Evolutionary conservation across 2,113 vertebrate species (phyloP).

Genomic region (Scortum barcoo): DNA sequence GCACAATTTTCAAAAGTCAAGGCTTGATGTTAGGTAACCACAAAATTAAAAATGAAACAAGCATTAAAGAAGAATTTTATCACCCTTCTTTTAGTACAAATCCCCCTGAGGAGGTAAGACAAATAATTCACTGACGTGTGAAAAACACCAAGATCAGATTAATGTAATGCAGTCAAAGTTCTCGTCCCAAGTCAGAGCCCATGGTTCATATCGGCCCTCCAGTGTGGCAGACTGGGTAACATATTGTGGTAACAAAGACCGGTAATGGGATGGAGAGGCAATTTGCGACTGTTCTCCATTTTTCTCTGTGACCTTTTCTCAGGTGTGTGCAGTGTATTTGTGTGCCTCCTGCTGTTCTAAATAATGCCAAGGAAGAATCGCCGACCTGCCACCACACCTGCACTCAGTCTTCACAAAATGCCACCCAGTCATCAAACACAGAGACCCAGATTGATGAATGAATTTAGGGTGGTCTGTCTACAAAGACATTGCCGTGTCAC

Average conservation of each 20-base stretch:
- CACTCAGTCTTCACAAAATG: slow-evolving; percentile 76
- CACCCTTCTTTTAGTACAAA: neutral
- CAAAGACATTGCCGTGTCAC: slow-evolving; percentile 74
- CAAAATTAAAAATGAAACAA: slow-evolving; percentile 36
- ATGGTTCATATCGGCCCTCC: slow-evolving; percentile 48
- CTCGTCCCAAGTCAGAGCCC: slow-evolving; percentile 48
- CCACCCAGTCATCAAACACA: slow-evolving; percentile 77
- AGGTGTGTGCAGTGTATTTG: slow-evolving; percentile 79
- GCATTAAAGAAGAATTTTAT: slow-evolving; percentile 4
- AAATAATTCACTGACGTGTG: slow-evolving; percentile 23
- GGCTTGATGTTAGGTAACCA: slow-evolving; percentile 7
- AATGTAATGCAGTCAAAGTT: slow-evolving; percentile 50
- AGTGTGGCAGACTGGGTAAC: slow-evolving; percentile 59
- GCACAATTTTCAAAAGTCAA: neutral
- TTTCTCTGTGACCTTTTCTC: slow-evolving; percentile 84
- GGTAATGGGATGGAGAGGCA: slow-evolving; percentile 78
- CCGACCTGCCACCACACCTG: slow-evolving; percentile 73
- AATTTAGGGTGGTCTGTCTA: slow-evolving; percentile 68
- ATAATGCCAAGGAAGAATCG: slow-evolving; percentile 77
- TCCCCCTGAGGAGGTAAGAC: slow-evolving; percentile 8
- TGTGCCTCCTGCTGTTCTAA: slow-evolving; percentile 76
- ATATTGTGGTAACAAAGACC: slow-evolving; percentile 60
- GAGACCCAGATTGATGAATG: slow-evolving; percentile 77
- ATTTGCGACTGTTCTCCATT: slow-evolving; percentile 81
- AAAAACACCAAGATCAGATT: slow-evolving; percentile 48